Evolutionary conservation across 2,113 vertebrate genomes (phyloP).

Genomic region (Gnathonemus echidnorhynchus): DNA sequence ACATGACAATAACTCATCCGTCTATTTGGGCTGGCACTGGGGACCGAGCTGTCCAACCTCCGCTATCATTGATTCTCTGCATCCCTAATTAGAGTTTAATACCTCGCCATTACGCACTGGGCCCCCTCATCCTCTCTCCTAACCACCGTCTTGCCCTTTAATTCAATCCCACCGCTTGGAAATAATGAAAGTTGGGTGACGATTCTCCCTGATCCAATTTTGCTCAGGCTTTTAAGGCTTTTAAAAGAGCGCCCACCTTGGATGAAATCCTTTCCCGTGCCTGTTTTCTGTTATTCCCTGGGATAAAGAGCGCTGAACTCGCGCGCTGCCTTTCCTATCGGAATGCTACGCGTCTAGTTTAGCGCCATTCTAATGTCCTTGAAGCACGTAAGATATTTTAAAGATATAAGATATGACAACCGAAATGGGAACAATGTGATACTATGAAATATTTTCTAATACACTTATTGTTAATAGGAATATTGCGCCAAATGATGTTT

Average conservation of each 20-base stretch:
- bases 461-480: neutral
- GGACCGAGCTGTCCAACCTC: constrained; percentile 98
- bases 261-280: constrained; percentile 60
- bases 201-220: constrained; percentile 99
- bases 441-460: neutral
- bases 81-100: constrained; percentile 99
- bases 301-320: constrained; percentile 60
- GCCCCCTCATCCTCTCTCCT: constrained; percentile 71
- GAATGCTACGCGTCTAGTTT: constrained; percentile 69
- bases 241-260: constrained; percentile 95
- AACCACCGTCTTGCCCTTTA: constrained; percentile 99
- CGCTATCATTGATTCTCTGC: constrained; percentile 99
- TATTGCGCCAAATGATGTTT: neutral
- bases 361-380: constrained; percentile 60
- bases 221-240: constrained; percentile 96
- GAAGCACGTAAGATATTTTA: constrained; percentile 71
- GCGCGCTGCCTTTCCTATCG: constrained; percentile 66
- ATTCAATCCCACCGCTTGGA: constrained; percentile 99
- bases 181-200: constrained; percentile 99
- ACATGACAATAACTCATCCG: constrained; percentile 99
- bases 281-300: constrained; percentile 34
- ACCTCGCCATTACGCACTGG: constrained; percentile 96
- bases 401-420: constrained; percentile 42
- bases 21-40: constrained; percentile 99
- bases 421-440: neutral